phyloP scores from a whole-genome alignment of 2,797 vertebrate species.

The Monodelphis domestica region DNA sequence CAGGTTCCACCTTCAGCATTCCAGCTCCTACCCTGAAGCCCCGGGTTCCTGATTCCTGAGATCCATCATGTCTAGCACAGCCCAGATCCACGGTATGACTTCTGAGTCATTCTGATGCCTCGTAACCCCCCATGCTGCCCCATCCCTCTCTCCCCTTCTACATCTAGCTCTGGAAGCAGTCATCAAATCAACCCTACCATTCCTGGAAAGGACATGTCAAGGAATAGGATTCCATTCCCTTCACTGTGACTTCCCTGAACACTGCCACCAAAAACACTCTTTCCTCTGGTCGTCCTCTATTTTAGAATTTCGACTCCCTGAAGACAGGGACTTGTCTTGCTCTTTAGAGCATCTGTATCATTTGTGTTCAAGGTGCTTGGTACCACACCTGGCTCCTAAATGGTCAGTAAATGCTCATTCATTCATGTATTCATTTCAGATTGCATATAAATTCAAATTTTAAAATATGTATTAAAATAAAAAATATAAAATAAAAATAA shows the following conservation, averaged over 20 bases:
- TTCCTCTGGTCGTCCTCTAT: background rate
- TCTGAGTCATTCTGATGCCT: background rate
- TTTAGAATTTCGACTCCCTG: background rate
- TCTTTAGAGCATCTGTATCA: background rate
- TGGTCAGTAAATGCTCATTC: background rate
- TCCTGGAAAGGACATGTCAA: background rate
- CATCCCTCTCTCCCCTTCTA: background rate
- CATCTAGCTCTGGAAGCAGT: background rate
- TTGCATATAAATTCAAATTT: background rate
- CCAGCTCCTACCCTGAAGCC: background rate
- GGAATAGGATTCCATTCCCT: background rate
- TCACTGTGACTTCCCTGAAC: background rate
- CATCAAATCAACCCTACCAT: background rate
- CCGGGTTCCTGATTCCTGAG: background rate
- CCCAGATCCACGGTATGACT: background rate
- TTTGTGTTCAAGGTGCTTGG: background rate
- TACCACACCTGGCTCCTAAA: background rate
- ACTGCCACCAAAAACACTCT: background rate
- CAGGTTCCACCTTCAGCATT: background rate
- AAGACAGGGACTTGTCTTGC: background rate
- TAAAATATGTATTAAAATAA: too few species aligned
- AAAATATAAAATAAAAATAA: too few species aligned
- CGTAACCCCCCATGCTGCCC: background rate
- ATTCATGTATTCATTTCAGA: background rate
- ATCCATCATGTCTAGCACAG: background rate